Evolutionary conservation across 2,888 invertebrate genomes (phyloP).

Genomic region (Drosophila anceps): DNA sequence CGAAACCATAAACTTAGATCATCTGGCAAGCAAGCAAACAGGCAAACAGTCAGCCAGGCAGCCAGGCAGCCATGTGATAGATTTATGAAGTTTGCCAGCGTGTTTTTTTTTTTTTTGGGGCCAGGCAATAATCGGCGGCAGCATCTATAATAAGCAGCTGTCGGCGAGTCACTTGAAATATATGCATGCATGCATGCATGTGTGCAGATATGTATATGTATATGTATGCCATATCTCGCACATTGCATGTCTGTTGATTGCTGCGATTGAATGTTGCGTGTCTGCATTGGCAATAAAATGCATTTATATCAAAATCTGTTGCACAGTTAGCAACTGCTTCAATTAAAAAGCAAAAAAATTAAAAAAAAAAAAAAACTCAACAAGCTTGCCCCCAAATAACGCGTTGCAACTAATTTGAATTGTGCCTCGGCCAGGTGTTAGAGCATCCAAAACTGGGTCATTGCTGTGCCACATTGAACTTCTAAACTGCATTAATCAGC

Average conservation of each 20-base stretch:
- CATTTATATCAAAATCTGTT: constrained; percentile 19
- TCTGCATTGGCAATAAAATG: constrained; percentile 54
- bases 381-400: constrained; percentile 38
- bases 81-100: constrained; percentile 62
- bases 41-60: constrained; percentile 16
- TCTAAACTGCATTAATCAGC: constrained; percentile 49
- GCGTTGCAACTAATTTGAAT: constrained; percentile 54
- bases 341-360: constrained; percentile 54
- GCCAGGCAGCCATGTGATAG: constrained; percentile 50
- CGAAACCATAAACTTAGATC: constrained; percentile 44
- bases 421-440: constrained; percentile 49
- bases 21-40: constrained; percentile 25
- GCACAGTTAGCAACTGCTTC: constrained; percentile 38
- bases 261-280: constrained; percentile 73
- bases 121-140: constrained; percentile 58
- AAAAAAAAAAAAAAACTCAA: constrained; percentile 6
- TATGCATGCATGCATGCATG: constrained; percentile 41
- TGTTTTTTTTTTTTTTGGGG: constrained; percentile 53
- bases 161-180: constrained; percentile 75
- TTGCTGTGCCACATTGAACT: constrained; percentile 37
- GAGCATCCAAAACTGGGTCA: constrained; percentile 45
- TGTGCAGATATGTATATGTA: neutral
- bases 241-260: constrained; percentile 66
- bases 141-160: constrained; percentile 78
- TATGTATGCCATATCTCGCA: constrained; percentile 54